phyloP scores from a whole-genome alignment of 2,797 vertebrate species.

The Scleropages formosus region DNA sequence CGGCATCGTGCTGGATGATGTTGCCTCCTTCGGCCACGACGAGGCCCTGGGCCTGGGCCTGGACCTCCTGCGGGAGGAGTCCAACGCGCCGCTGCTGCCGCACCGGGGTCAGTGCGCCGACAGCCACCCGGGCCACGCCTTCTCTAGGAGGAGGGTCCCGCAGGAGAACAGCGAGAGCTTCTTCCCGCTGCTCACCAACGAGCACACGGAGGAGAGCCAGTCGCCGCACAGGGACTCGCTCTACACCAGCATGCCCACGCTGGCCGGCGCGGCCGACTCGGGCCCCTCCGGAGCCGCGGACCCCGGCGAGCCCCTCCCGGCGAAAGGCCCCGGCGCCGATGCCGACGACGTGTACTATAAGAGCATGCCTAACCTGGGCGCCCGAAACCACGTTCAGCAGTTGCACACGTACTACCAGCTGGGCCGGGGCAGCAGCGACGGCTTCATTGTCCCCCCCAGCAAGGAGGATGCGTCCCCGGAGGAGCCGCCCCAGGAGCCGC shows the following conservation, averaged over 20 bases:
- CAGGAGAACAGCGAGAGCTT: slow-evolving; percentile 97
- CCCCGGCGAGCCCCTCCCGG: slow-evolving; percentile 66
- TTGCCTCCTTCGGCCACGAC: slow-evolving; percentile 80
- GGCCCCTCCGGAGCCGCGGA: slow-evolving; percentile 64
- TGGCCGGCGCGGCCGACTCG: slow-evolving; percentile 74
- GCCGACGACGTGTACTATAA: slow-evolving; percentile 96
- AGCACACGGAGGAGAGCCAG: slow-evolving; percentile 85
- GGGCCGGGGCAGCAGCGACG: slow-evolving; percentile 93
- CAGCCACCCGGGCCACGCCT: slow-evolving; percentile 80
- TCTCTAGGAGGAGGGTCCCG: slow-evolving; percentile 80
- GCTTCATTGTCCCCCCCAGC: slow-evolving; percentile 88
- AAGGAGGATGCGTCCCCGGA: slow-evolving; percentile 84
- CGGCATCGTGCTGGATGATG: slow-evolving; percentile 67
- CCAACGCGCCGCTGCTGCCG: slow-evolving; percentile 84
- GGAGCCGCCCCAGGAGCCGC: slow-evolving; percentile 78
- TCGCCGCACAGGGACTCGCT: slow-evolving; percentile 90
- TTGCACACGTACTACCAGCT: slow-evolving; percentile 96
- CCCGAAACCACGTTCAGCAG: slow-evolving; percentile 88
- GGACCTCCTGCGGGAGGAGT: slow-evolving; percentile 92
- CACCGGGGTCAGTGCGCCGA: slow-evolving; percentile 73
- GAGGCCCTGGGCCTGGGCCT: slow-evolving; percentile 84
- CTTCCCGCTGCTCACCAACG: slow-evolving; percentile 90
- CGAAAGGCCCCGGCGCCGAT: slow-evolving; percentile 69
- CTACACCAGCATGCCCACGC: slow-evolving; percentile 91
- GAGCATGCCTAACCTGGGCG: slow-evolving; percentile 98